Conservation (phyloP, 2,797 vertebrate species). For the Uromys caudimaculatus region DNA sequence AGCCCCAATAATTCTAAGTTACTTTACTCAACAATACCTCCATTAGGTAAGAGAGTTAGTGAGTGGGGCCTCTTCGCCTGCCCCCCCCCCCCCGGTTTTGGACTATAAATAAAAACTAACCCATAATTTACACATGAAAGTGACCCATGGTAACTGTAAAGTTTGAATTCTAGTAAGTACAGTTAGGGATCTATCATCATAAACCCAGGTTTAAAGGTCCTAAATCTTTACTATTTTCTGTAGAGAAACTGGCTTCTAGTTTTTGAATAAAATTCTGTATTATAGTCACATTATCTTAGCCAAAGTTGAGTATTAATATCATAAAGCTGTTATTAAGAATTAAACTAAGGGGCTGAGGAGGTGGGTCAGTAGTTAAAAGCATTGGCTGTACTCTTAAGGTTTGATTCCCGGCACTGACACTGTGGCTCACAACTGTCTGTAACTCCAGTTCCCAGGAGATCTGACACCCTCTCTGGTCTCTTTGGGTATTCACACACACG, state of each 20-base stretch:
- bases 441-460: not conserved
- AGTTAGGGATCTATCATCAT: not conserved
- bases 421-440: not conserved
- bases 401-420: not conserved
- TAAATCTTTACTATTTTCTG: not conserved
- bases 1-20: not conserved
- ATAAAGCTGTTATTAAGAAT: conserved; percentile 29
- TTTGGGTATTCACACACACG: not conserved
- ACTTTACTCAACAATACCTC: not conserved
- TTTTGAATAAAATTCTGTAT: conserved; percentile 22
- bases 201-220: not conserved
- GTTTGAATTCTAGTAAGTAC: not conserved
- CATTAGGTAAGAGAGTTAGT: not conserved
- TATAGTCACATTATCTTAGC: not conserved
- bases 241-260: conserved; percentile 1
- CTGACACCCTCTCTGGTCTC: not conserved
- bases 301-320: not conserved
- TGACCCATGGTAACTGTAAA: not conserved
- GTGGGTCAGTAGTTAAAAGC: not conserved
- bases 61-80: not conserved
- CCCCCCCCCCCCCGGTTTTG: not conserved
- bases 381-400: not conserved
- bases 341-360: not conserved
- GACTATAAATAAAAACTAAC: not conserved
- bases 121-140: not conserved